Evolutionary conservation across 2,888 invertebrate genomes (phyloP).

Genomic region (Oscheius sp.): DNA sequence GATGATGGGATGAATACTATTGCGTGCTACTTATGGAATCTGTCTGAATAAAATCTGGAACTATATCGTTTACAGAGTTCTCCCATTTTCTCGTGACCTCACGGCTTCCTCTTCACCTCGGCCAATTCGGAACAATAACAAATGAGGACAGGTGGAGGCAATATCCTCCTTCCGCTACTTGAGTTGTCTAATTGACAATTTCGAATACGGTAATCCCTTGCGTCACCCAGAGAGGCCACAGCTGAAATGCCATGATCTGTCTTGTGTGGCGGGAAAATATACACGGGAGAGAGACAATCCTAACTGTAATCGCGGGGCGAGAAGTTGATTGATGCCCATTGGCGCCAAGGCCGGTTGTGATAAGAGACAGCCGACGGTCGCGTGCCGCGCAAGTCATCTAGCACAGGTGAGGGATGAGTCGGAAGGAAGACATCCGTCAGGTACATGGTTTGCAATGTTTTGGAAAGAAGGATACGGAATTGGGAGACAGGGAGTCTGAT

Average conservation of each 20-base stretch:
- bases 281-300: background rate
- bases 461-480: background rate
- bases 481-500: no score
- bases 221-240: conserved; percentile 2
- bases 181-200: conserved; percentile 19
- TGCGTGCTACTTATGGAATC: no score
- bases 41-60: no score
- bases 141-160: conserved; percentile 28
- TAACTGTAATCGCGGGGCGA: background rate
- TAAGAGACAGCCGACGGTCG: conserved; percentile 15
- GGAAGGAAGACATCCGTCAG: background rate
- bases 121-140: conserved; percentile 9
- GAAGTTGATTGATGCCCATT: conserved; percentile 19
- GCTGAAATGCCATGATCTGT: background rate
- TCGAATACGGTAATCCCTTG: conserved; percentile 26
- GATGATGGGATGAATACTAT: no score
- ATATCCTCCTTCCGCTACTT: conserved; percentile 7
- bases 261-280: background rate
- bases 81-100: no score
- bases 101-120: no score
- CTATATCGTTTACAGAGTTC: no score
- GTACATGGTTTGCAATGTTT: conserved; percentile 12
- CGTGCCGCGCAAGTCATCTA: conserved; percentile 2
- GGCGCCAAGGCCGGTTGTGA: conserved; percentile 23
- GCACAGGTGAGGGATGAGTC: conserved; percentile 16